A percentile compares a stretch with the other conserved stretches of the same genome.
Evolutionary conservation across 2,797 vertebrate species (phyloP).

Genomic region (Hemibagrus guttatus): DNA sequence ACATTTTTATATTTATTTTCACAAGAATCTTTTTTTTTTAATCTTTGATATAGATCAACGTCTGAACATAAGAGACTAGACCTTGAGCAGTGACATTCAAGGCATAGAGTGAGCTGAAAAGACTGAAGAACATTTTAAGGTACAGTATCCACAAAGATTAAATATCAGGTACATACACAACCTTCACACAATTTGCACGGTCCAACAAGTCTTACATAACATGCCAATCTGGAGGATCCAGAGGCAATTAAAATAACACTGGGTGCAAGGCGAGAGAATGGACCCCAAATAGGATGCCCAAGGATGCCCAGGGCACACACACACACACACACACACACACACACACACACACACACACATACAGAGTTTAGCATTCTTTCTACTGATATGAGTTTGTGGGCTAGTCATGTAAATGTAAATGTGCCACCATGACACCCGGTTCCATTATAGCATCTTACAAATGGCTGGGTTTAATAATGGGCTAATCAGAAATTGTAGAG

Average conservation of each 20-base stretch:
- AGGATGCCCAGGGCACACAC: too few species aligned
- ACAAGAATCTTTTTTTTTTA: background rate
- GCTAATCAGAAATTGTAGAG: background rate
- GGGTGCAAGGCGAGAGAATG: background rate
- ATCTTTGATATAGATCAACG: background rate
- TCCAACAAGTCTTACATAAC: background rate
- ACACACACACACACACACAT: background rate
- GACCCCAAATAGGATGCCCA: background rate
- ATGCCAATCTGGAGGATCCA: background rate
- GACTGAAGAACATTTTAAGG: constrained; percentile 24
- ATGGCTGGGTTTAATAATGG: background rate
- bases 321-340: background rate
- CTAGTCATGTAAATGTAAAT: background rate
- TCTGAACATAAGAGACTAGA: background rate
- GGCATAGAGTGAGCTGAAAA: background rate
- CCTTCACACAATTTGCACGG: background rate
- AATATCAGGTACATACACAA: background rate
- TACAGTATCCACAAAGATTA: constrained; percentile 7
- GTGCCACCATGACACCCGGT: background rate
- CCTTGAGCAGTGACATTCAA: constrained; percentile 9
- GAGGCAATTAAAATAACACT: background rate
- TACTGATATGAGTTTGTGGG: background rate
- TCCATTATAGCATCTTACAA: background rate
- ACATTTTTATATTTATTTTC: background rate
- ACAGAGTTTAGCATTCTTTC: background rate